Evolutionary conservation across 2,113 vertebrate genomes (phyloP).

Genomic region (Myodes glareolus): DNA sequence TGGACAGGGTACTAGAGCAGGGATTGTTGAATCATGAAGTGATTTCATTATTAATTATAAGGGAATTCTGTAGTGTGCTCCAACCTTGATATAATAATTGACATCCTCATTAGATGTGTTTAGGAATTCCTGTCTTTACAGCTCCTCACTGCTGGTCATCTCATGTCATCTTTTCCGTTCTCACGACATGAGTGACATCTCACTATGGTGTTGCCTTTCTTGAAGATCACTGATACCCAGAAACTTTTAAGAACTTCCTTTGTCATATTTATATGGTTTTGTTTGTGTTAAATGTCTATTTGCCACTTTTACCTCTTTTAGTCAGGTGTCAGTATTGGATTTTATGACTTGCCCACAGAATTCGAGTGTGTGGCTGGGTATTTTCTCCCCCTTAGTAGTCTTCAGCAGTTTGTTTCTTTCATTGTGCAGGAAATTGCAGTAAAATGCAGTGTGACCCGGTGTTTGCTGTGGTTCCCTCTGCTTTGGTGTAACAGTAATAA

Average conservation of each 20-base stretch:
- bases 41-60: background rate
- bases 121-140: background rate
- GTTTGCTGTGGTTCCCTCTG: background rate
- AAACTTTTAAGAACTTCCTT: background rate
- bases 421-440: background rate
- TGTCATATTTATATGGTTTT: background rate
- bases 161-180: background rate
- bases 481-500: no score
- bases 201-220: background rate
- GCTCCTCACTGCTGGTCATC: background rate
- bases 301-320: background rate
- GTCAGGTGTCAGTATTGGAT: background rate
- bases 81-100: no score
- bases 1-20: background rate
- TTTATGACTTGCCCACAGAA: background rate
- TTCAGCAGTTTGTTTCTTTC: background rate
- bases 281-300: background rate
- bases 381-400: background rate
- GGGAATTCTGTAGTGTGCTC: background rate
- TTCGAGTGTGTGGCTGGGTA: background rate
- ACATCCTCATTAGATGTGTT: background rate
- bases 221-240: background rate
- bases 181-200: background rate
- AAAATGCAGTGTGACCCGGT: no score
- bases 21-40: background rate